phyloP scores from a whole-genome alignment of 2,113 vertebrate genomes.

The Astur gentilis region DNA sequence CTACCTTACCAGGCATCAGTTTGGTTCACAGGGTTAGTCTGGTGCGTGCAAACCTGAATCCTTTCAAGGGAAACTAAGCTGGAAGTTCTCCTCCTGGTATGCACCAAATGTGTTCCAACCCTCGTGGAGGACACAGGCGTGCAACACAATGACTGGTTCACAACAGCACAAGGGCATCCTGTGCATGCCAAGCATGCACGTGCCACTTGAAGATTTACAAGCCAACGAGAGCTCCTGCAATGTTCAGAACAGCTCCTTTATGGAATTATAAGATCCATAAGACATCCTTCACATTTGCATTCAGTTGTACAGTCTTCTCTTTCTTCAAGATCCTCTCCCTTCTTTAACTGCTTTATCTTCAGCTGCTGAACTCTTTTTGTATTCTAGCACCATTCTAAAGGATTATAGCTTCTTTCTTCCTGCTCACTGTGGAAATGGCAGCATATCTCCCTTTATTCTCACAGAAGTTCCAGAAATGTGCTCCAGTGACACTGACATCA shows the following conservation, averaged over 20 bases:
- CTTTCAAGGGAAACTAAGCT: background rate
- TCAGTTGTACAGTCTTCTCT: background rate
- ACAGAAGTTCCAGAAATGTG: background rate
- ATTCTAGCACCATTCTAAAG: background rate
- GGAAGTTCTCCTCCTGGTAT: background rate
- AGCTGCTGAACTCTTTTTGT: background rate
- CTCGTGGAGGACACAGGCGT: background rate
- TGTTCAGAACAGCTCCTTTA: background rate
- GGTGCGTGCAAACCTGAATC: background rate
- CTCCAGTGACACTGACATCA: background rate
- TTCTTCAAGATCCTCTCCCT: background rate
- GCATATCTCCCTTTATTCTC: background rate
- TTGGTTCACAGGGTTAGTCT: background rate
- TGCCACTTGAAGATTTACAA: background rate
- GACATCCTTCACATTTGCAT: background rate
- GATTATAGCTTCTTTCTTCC: background rate
- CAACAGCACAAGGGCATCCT: background rate
- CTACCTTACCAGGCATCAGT: background rate
- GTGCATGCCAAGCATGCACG: rapidly evolving
- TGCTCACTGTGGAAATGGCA: rapidly evolving
- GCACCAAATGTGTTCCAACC: background rate
- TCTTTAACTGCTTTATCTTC: background rate
- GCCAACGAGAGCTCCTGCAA: background rate
- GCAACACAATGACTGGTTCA: background rate
- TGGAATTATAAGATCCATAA: background rate